Evolutionary conservation across 2,888 invertebrate genomes (phyloP).

Genomic region (Melanotus villosus): DNA sequence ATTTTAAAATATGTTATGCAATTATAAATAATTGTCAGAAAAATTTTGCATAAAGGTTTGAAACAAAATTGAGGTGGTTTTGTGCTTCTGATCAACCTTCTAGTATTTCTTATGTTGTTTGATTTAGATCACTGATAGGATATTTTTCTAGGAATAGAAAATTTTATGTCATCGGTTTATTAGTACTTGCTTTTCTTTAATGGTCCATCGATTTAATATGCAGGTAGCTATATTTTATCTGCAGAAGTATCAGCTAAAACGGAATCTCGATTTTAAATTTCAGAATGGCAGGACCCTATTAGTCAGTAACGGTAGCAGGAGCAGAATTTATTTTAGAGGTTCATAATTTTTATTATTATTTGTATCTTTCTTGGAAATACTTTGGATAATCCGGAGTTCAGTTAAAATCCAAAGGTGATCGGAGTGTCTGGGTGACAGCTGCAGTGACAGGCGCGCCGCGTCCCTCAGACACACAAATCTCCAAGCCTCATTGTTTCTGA

Average conservation of each 20-base stretch:
- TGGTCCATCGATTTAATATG: too few relatives aligned
- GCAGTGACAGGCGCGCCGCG: conserved; percentile 62
- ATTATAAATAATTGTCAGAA: too few relatives aligned
- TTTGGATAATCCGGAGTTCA: conserved; percentile 53
- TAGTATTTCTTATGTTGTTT: too few relatives aligned
- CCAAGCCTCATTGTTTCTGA: conserved; percentile 67
- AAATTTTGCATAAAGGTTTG: too few relatives aligned
- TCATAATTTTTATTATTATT: conserved; percentile 30
- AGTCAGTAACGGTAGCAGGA: conserved; percentile 14
- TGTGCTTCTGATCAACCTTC: too few relatives aligned
- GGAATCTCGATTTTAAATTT: conserved; percentile 7
- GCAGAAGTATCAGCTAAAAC: neutral
- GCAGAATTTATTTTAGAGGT: conserved; percentile 9
- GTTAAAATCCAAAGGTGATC: conserved; percentile 59
- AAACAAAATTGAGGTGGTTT: too few relatives aligned
- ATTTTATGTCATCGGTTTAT: too few relatives aligned
- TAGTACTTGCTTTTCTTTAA: too few relatives aligned
- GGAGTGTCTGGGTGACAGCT: conserved; percentile 64
- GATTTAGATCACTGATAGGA: too few relatives aligned
- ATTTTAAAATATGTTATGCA: too few relatives aligned
- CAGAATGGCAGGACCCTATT: conserved; percentile 10
- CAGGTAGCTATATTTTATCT: too few relatives aligned
- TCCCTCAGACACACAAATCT: conserved; percentile 67
- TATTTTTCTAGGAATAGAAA: too few relatives aligned
- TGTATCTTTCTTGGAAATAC: conserved; percentile 18